Percentiles rank a stretch among this genome's conserved stretches.
phyloP scores from a whole-genome alignment of 2,888 invertebrate species.

The Chrysolina americana region DNA sequence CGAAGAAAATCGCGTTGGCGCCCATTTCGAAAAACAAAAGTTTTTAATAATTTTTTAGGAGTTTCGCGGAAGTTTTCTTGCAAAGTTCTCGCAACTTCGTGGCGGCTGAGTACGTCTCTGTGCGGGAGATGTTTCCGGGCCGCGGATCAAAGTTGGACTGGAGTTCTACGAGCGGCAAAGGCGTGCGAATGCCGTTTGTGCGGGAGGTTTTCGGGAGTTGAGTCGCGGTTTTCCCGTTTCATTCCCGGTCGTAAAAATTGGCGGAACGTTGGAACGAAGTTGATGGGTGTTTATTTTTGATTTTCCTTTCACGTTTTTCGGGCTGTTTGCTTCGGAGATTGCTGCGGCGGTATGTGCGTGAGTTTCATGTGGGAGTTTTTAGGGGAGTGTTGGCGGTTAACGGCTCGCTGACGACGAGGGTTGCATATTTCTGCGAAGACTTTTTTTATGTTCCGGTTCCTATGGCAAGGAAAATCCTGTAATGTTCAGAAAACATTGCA shows the following conservation, averaged over 20 bases:
- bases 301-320: neutral
- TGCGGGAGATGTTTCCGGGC: constrained; percentile 52
- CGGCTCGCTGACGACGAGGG: no score
- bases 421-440: no score
- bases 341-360: neutral
- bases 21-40: constrained; percentile 49
- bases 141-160: constrained; percentile 61
- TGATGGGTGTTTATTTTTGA: constrained; percentile 9
- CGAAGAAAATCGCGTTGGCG: constrained; percentile 42
- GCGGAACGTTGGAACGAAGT: neutral
- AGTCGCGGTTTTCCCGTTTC: constrained; percentile 15
- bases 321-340: neutral
- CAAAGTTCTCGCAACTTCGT: constrained; percentile 23
- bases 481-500: no score
- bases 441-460: no score
- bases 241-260: neutral
- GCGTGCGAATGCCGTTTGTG: constrained; percentile 8
- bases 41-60: no score
- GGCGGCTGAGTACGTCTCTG: constrained; percentile 30
- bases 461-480: no score
- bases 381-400: neutral
- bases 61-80: constrained; percentile 26
- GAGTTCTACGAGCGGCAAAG: constrained; percentile 23
- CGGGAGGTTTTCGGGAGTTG: constrained; percentile 22
- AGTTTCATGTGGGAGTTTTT: neutral